Percentiles rank a stretch among this genome's conserved stretches.
phyloP scores from a whole-genome alignment of 1,140 invertebrate species.

The Apis dorsata region DNA sequence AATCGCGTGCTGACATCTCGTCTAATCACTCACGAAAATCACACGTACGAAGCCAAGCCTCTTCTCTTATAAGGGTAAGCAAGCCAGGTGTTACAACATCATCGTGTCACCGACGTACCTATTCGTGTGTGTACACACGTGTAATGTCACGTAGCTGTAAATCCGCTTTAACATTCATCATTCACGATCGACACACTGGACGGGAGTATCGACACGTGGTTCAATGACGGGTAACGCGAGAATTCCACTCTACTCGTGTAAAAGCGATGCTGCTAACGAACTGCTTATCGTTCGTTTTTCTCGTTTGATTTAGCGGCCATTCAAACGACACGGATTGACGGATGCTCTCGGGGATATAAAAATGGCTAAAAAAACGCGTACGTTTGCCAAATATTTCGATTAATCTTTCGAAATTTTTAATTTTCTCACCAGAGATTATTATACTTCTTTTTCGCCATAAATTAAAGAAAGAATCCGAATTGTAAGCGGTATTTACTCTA shows the following conservation, averaged over 20 bases:
- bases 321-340: neutral
- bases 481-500: too few relatives aligned
- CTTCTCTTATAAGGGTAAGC: neutral
- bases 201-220: neutral
- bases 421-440: too few relatives aligned
- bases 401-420: too few relatives aligned
- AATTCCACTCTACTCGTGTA: neutral
- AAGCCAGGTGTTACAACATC: neutral
- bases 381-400: too few relatives aligned
- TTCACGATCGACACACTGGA: neutral
- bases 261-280: neutral
- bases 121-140: neutral
- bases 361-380: neutral
- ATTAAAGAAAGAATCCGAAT: too few relatives aligned
- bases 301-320: neutral
- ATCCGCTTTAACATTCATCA: constrained; percentile 14
- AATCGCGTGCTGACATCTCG: neutral
- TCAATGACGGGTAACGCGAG: neutral
- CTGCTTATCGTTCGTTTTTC: neutral
- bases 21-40: constrained; percentile 26
- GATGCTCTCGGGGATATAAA: neutral
- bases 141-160: neutral
- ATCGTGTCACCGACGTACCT: neutral
- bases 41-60: neutral
- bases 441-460: too few relatives aligned